phyloP scores from a whole-genome alignment of 2,113 vertebrate species.

The Gambusia affinis region DNA sequence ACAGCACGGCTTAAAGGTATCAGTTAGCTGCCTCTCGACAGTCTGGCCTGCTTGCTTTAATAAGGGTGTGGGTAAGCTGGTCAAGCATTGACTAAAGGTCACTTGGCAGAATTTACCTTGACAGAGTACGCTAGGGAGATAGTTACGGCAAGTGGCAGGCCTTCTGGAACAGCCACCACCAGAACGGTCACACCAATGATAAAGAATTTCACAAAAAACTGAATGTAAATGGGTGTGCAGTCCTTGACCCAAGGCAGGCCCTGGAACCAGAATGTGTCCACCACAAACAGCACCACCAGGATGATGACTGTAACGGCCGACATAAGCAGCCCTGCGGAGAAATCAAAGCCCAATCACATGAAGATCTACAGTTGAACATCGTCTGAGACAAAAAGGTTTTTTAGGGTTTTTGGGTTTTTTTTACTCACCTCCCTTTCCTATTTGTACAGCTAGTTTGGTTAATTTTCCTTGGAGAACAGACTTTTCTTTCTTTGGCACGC shows the following conservation, averaged over 20 bases:
- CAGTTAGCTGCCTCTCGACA: slow-evolving; percentile 40
- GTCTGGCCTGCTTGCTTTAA: slow-evolving; percentile 55
- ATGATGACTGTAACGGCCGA: slow-evolving; percentile 98
- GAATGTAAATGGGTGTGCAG: slow-evolving; percentile 96
- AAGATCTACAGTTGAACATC: neutral
- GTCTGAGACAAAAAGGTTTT: too few relatives aligned
- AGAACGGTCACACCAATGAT: slow-evolving; percentile 98
- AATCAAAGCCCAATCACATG: neutral
- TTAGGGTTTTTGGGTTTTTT: too few relatives aligned
- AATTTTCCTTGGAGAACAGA: slow-evolving; percentile 98
- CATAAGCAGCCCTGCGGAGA: slow-evolving; percentile 89
- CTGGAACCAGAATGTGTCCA: slow-evolving; percentile 96
- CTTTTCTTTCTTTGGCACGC: slow-evolving; percentile 96
- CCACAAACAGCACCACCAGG: slow-evolving; percentile 93
- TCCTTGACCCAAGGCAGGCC: slow-evolving; percentile 89
- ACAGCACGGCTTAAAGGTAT: slow-evolving; percentile 41
- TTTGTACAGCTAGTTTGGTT: slow-evolving; percentile 97
- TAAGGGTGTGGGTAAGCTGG: slow-evolving; percentile 60
- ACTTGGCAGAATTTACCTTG: slow-evolving; percentile 84
- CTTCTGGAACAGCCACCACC: slow-evolving; percentile 97
- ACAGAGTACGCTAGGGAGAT: slow-evolving; percentile 98
- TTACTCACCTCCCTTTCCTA: slow-evolving; percentile 94
- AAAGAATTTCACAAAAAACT: slow-evolving; percentile 99
- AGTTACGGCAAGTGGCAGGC: slow-evolving; percentile 96
- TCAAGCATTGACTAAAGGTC: slow-evolving; percentile 28